Percentiles rank a stretch among this genome's conserved stretches.
Evolutionary conservation across 2,888 invertebrate genomes (phyloP).

Genomic region (Idaea aversata): DNA sequence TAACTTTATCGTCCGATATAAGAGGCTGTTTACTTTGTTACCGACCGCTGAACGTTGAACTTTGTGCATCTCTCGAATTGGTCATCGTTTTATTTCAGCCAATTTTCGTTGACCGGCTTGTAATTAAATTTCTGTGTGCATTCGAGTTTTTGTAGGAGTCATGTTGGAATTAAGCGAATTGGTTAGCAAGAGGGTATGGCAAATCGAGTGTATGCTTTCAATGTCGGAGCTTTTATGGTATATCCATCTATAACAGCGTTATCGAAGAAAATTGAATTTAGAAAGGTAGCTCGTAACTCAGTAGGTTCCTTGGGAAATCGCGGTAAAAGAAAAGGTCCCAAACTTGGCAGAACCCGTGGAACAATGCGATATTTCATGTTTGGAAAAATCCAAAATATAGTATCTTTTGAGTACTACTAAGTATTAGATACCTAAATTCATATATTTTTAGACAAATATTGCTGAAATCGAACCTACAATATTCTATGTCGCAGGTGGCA

Average conservation of each 20-base stretch:
- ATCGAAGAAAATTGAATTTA: background rate
- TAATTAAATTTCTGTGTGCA: background rate
- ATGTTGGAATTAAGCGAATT: background rate
- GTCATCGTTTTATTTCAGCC: conserved; percentile 4
- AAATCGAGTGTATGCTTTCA: background rate
- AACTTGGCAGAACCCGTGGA: too few relatives aligned
- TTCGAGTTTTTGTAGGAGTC: background rate
- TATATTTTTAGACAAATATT: too few relatives aligned
- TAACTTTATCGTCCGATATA: conserved; percentile 5
- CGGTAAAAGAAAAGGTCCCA: background rate
- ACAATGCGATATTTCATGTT: too few relatives aligned
- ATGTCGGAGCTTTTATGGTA: background rate
- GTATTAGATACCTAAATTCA: too few relatives aligned
- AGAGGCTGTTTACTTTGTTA: conserved; percentile 25
- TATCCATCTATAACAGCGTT: background rate
- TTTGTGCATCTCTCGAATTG: conserved; percentile 11
- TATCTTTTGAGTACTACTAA: too few relatives aligned
- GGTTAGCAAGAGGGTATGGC: background rate
- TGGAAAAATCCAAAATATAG: too few relatives aligned
- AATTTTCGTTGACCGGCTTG: conserved; percentile 5
- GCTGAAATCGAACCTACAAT: too few relatives aligned
- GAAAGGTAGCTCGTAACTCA: background rate
- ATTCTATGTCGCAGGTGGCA: too few relatives aligned
- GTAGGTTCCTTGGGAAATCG: background rate
- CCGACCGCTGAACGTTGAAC: conserved; percentile 13